Evolutionary conservation across 2,888 invertebrate genomes (phyloP).

Genomic region (Danaus chrysippus): DNA sequence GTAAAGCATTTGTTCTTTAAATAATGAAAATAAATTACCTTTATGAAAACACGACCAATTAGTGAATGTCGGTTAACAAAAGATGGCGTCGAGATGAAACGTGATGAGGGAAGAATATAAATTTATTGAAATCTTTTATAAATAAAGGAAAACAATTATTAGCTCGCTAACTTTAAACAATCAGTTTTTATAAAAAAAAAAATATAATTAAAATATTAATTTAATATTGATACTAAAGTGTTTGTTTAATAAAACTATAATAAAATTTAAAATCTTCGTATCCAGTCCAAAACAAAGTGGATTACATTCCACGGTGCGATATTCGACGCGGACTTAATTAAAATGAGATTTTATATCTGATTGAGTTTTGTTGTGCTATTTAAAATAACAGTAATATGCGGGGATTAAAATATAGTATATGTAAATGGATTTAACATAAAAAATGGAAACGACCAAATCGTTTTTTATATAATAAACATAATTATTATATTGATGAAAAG

Average conservation of each 20-base stretch:
- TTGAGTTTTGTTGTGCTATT: slow-evolving; percentile 4
- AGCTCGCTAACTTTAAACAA: neutral
- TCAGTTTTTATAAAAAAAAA: neutral
- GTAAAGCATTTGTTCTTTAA: slow-evolving; percentile 22
- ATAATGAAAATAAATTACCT: slow-evolving; percentile 23
- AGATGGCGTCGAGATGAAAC: slow-evolving; percentile 18
- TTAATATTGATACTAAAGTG: neutral
- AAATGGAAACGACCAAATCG: no score
- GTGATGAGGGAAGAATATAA: slow-evolving; percentile 10
- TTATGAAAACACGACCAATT: slow-evolving; percentile 20
- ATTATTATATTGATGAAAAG: no score
- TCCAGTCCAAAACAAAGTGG: slow-evolving; percentile 7
- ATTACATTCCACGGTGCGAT: slow-evolving; percentile 2
- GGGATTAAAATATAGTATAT: neutral
- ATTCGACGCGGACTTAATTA: slow-evolving; percentile 7
- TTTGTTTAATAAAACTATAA: neutral
- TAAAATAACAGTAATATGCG: neutral
- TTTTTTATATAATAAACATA: no score
- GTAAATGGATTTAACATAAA: no score
- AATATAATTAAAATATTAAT: neutral
- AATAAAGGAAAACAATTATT: neutral
- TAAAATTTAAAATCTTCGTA: neutral
- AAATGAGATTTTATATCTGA: slow-evolving; percentile 6
- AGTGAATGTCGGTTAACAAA: slow-evolving; percentile 17
- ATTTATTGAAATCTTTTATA: neutral